Conservation (phyloP, 2,797 vertebrate genomes). For the Eulemur albifrons region DNA sequence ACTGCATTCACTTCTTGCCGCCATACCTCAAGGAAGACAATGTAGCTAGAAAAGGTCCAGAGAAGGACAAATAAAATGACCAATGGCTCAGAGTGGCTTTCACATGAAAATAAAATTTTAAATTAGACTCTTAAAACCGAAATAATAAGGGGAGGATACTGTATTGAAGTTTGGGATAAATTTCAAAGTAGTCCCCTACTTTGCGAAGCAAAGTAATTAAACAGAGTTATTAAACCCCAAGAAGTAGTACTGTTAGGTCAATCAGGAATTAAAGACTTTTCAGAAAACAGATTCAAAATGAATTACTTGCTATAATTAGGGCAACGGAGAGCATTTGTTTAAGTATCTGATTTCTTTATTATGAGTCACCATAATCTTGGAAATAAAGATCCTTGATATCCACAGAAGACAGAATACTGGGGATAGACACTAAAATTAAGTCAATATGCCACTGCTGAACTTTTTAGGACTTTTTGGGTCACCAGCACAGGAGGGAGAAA, state of each 20-base stretch:
- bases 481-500: constrained; percentile 38
- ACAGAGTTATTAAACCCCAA: neutral
- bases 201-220: constrained; percentile 47
- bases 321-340: neutral
- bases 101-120: constrained; percentile 36
- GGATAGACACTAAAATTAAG: neutral
- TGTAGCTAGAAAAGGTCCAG: constrained; percentile 47
- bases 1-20: constrained; percentile 30
- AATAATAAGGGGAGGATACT: neutral
- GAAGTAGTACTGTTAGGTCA: neutral
- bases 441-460: neutral
- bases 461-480: neutral
- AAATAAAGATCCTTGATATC: constrained; percentile 25
- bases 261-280: constrained; percentile 49
- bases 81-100: constrained; percentile 8
- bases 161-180: neutral
- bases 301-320: constrained; percentile 21
- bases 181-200: constrained; percentile 6
- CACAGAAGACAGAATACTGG: neutral
- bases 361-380: neutral
- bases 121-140: constrained; percentile 11
- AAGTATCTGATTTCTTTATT: constrained; percentile 17
- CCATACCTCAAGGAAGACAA: constrained; percentile 47
- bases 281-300: constrained; percentile 45
- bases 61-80: constrained; percentile 50